Evolutionary conservation across 23 tunicate genomes (phyloP).

Genomic region (Halocynthia aurantium): DNA sequence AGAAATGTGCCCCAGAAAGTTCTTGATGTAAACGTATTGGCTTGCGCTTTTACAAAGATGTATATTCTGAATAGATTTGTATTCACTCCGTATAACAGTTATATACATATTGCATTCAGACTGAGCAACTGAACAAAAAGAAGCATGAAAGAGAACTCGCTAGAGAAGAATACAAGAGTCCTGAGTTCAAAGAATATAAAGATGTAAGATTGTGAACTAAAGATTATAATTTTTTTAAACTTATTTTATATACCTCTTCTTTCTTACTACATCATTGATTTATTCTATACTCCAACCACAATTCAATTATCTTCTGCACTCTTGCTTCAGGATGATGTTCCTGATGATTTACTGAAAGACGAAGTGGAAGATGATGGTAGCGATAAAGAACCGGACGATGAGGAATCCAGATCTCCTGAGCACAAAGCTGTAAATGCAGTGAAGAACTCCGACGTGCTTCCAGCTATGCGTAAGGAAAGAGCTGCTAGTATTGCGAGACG

Average conservation of each 20-base stretch:
- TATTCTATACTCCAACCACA: no score
- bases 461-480: constrained; percentile 64
- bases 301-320: no score
- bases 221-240: no score
- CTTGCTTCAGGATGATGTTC: neutral
- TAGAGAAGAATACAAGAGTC: neutral
- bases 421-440: neutral
- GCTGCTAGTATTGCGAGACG: constrained; percentile 74
- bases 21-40: no score
- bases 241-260: no score
- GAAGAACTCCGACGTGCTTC: constrained; percentile 18
- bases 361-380: constrained; percentile 2
- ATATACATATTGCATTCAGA: constrained; percentile 18
- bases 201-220: no score
- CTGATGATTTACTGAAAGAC: neutral
- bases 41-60: no score
- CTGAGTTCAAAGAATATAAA: no score
- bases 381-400: neutral
- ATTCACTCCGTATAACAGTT: neutral
- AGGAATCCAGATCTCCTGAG: no score
- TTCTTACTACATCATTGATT: no score
- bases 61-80: neutral
- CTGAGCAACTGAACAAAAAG: constrained; percentile 53
- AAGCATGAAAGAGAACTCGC: constrained; percentile 32
- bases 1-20: no score